phyloP scores from a whole-genome alignment of 2,113 vertebrate genomes.

The Grus americana region DNA sequence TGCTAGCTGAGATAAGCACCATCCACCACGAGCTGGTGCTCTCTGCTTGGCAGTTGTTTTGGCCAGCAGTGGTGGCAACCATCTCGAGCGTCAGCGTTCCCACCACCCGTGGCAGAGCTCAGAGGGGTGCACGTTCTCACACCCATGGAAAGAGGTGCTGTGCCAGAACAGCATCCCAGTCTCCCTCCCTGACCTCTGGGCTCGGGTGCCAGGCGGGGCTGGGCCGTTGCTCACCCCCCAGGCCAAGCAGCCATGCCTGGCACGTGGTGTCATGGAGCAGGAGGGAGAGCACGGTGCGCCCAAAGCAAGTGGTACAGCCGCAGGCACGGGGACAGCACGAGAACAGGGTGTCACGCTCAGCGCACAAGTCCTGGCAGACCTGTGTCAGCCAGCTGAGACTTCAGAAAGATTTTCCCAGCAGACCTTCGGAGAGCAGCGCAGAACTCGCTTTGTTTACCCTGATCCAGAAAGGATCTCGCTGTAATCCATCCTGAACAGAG shows the following conservation, averaged over 20 bases:
- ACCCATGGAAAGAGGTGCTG: neutral
- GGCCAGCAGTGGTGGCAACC: neutral
- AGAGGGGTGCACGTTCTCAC: rapidly evolving
- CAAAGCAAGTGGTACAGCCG: neutral
- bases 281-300: neutral
- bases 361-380: neutral
- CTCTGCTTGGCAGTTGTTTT: neutral
- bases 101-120: neutral
- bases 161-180: neutral
- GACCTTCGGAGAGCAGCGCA: neutral
- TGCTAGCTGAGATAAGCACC: neutral
- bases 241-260: neutral
- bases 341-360: neutral
- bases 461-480: neutral
- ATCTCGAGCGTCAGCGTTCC: rapidly evolving
- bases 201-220: neutral
- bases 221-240: neutral
- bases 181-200: neutral
- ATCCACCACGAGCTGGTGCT: neutral
- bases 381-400: neutral
- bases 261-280: rapidly evolving
- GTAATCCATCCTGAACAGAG: neutral
- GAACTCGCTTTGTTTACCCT: neutral
- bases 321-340: rapidly evolving
- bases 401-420: neutral